Percentiles rank a stretch among this genome's conserved stretches.
These are phyloP conservation scores for Hypotaenidia philippensis DNA, from an alignment of 2,797 vertebrate species.

Conservation along the genomic window DNA sequence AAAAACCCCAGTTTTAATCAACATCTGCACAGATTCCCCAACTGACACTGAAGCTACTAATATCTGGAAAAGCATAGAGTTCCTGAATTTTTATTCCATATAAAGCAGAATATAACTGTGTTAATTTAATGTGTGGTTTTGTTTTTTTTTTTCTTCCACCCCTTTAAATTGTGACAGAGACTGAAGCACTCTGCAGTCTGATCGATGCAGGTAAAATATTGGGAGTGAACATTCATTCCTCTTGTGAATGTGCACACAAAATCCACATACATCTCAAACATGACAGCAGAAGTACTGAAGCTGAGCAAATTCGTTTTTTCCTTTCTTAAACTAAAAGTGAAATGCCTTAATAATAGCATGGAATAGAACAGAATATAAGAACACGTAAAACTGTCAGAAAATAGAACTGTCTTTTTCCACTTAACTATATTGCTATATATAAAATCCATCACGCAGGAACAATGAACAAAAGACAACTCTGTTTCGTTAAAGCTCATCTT, in stretches of 20 bases:
- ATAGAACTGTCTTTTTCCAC: neutral
- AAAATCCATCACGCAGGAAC: neutral
- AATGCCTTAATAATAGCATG: neutral
- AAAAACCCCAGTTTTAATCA: neutral
- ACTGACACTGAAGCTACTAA: neutral
- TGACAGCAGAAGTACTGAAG: neutral
- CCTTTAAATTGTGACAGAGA: neutral
- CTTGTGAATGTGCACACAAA: neutral
- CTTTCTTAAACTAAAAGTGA: neutral
- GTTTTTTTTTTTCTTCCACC: neutral
- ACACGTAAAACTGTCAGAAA: neutral
- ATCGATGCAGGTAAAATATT: neutral
- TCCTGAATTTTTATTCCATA: neutral
- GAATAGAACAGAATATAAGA: neutral
- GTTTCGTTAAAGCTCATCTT: conserved; percentile 4
- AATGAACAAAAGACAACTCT: conserved; percentile 24
- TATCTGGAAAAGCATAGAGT: neutral
- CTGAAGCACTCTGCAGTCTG: neutral
- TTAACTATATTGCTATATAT: conserved; percentile 15
- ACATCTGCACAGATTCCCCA: neutral
- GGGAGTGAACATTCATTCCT: neutral
- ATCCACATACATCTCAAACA: neutral
- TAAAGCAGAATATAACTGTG: neutral
- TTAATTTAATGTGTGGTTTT: neutral
- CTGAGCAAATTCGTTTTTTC: neutral